These are phyloP conservation scores for Lamproptera curius DNA, from an alignment of 2,888 invertebrate genomes.

Conservation along the genomic window DNA sequence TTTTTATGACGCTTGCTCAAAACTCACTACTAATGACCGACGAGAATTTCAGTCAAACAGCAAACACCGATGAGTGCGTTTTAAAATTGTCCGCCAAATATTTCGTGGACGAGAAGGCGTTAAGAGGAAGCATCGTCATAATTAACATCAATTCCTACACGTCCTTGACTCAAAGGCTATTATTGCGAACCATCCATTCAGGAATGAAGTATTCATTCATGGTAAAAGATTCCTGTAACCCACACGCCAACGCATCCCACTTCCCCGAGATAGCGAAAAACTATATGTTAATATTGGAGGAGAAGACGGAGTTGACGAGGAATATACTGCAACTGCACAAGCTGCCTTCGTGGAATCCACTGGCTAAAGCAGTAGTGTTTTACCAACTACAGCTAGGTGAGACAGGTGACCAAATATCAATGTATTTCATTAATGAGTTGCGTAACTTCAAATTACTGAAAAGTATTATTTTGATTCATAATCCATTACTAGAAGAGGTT, in stretches of 20 bases:
- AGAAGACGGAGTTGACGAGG: constrained; percentile 60
- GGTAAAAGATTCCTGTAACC: constrained; percentile 71
- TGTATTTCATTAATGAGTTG: constrained; percentile 60
- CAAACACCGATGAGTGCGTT: constrained; percentile 68
- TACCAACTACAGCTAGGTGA: constrained; percentile 54
- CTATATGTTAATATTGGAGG: constrained; percentile 74
- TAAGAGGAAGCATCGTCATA: constrained; percentile 72
- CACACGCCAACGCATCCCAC: constrained; percentile 71
- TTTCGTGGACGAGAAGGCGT: constrained; percentile 69
- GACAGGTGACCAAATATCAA: constrained; percentile 44
- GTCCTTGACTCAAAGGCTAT: constrained; percentile 56
- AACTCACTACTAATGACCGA: constrained; percentile 58
- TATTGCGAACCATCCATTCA: constrained; percentile 66
- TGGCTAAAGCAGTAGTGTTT: constrained; percentile 67
- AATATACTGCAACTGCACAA: constrained; percentile 68
- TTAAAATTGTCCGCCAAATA: constrained; percentile 73
- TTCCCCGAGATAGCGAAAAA: constrained; percentile 76
- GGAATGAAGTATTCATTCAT: constrained; percentile 70
- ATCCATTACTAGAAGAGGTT: constrained; percentile 46
- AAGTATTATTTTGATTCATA: constrained; percentile 61
- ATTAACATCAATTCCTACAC: constrained; percentile 68
- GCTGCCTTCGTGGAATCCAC: constrained; percentile 73
- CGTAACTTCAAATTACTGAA: constrained; percentile 56
- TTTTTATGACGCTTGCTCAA: constrained; percentile 42
- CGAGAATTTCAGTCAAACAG: constrained; percentile 53